These are phyloP conservation scores for Cryptotis parvus DNA, from an alignment of 2,113 vertebrate species.

Conservation along the genomic window DNA sequence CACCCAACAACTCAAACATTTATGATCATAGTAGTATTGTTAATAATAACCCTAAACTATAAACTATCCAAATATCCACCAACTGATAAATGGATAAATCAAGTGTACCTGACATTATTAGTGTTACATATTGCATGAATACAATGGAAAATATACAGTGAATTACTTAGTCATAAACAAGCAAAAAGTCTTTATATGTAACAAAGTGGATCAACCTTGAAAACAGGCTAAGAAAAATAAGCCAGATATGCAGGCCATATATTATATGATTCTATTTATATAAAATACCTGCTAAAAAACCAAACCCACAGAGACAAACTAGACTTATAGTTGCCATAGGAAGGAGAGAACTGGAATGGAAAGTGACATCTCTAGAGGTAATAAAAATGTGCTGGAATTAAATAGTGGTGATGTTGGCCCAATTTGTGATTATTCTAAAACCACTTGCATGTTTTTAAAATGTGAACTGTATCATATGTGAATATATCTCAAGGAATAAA, in stretches of 20 bases:
- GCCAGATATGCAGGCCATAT: background rate
- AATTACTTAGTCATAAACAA: background rate
- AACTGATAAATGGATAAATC: background rate
- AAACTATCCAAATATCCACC: background rate
- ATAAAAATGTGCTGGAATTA: constrained; percentile 20
- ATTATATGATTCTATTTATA: background rate
- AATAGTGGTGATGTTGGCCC: background rate
- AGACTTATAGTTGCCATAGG: background rate
- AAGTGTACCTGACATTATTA: background rate
- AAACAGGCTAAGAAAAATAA: background rate
- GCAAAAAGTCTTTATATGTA: background rate
- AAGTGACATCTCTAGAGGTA: background rate
- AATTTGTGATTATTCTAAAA: background rate
- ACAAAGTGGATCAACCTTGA: background rate
- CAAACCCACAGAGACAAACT: constrained; percentile 20
- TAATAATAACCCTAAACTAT: background rate
- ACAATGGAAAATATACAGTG: background rate
- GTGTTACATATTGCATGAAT: too few species aligned
- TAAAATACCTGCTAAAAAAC: background rate
- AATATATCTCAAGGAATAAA: constrained; percentile 2
- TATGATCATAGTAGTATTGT: background rate
- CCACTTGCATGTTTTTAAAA: background rate
- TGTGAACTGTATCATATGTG: background rate
- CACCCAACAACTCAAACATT: background rate
- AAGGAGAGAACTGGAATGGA: background rate